A percentile compares a stretch with the other conserved stretches of the same genome.
Evolutionary conservation across 2,888 invertebrate genomes (phyloP).

Genomic region (Serripes groenlandicus): DNA sequence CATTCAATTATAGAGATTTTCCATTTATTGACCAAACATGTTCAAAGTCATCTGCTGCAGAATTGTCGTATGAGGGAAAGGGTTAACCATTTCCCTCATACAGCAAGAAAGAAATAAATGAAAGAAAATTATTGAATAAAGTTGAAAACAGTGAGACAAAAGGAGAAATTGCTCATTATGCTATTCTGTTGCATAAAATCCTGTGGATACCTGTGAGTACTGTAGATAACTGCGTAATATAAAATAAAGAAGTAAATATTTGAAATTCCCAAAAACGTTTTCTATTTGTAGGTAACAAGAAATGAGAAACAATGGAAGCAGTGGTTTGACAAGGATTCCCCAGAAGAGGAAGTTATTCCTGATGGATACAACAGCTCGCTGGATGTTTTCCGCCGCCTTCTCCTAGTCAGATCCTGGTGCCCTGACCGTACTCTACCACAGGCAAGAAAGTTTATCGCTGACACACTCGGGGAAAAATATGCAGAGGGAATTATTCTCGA

Average conservation of each 20-base stretch:
- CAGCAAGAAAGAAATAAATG: no score
- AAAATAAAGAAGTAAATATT: not conserved
- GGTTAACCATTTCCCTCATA: no score
- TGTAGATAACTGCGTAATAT: not conserved
- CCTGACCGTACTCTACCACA: slow-evolving; percentile 86
- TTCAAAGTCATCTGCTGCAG: no score
- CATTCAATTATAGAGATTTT: no score
- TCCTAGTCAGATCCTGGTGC: slow-evolving; percentile 86
- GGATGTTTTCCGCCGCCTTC: slow-evolving; percentile 85
- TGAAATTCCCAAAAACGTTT: not conserved
- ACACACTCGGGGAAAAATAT: slow-evolving; percentile 85
- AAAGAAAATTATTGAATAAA: no score
- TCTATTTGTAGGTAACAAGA: slow-evolving; percentile 45
- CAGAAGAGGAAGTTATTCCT: slow-evolving; percentile 86
- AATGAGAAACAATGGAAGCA: slow-evolving; percentile 86
- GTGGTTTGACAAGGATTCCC: slow-evolving; percentile 87
- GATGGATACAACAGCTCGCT: slow-evolving; percentile 86
- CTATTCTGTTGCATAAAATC: no score
- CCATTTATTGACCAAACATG: no score
- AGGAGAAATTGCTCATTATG: no score
- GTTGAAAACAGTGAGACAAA: no score
- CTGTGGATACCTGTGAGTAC: no score
- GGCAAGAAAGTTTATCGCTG: slow-evolving; percentile 85
- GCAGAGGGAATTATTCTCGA: slow-evolving; percentile 86
- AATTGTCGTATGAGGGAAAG: no score